A percentile compares a stretch with the other conserved stretches of the same genome.
These are phyloP conservation scores for Phymanthus crucifer DNA, from an alignment of 92 coral and sea anemone genomes.

Conservation along the genomic window DNA sequence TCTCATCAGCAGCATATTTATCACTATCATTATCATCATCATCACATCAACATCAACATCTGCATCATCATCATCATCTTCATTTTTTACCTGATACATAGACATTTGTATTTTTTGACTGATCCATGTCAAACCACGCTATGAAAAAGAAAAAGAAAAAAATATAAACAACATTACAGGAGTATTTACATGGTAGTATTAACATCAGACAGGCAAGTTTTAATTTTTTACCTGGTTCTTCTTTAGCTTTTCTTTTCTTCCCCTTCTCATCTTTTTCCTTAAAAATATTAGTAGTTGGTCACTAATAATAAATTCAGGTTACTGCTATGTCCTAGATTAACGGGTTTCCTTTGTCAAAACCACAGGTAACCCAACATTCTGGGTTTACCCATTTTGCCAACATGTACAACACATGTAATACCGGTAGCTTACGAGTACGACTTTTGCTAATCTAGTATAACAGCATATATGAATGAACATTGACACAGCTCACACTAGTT, in stretches of 20 bases:
- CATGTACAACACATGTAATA: too few species aligned
- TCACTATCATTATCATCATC: too few species aligned
- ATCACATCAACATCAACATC: too few species aligned
- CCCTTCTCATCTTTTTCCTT: constrained; percentile 25
- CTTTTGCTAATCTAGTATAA: too few species aligned
- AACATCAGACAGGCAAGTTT: not conserved
- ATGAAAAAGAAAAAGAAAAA: not conserved
- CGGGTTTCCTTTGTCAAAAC: constrained; percentile 23
- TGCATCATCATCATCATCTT: too few species aligned
- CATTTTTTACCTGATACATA: constrained; percentile 76
- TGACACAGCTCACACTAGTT: too few species aligned
- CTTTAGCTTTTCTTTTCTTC: constrained; percentile 57
- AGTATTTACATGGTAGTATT: not conserved
- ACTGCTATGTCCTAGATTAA: not conserved
- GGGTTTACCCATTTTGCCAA: too few species aligned
- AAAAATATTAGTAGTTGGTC: not conserved
- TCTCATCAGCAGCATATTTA: too few species aligned
- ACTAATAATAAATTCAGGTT: not conserved
- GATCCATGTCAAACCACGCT: constrained; percentile 97
- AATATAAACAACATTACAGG: not conserved
- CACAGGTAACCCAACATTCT: constrained; percentile 19
- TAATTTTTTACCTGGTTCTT: constrained; percentile 43
- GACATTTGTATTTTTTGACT: constrained; percentile 81
- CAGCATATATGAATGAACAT: too few species aligned
- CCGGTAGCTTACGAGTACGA: too few species aligned